Evolutionary conservation across 2,888 invertebrate genomes (phyloP), one percentile per base, ranked within the genome.

Genomic region (Pseudolycoriella hygida): DNA sequence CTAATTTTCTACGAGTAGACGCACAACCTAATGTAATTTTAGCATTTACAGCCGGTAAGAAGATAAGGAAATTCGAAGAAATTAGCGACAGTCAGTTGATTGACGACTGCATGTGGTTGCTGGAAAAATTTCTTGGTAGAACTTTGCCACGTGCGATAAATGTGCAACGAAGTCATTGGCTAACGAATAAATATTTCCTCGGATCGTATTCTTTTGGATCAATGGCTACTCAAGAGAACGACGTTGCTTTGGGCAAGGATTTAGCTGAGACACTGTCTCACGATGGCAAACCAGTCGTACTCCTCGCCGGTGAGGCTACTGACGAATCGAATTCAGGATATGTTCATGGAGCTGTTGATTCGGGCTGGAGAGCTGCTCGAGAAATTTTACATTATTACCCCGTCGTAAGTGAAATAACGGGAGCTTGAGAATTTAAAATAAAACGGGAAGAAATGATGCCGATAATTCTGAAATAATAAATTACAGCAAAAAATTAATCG

Each of bases 331-430:
- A 68, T 54, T 80, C 73, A 56, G 72, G 73, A 1, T 74, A 78
- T 0, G 80, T 77, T 1, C 81, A 84, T 54, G 83, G 83, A 0
- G 84, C 84, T 0, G 60, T 80, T 1, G 80, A 80, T 55, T 70
- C 74, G 12, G 84, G 84, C 0, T 73, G 73, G 57, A 69, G 83
- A 31, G 84, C 83, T 57, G 83, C 83, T 25, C 5, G 8, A 4
- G 25, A 25, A 6, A 25, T 25, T 25, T 25, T 25, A 8, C 5
- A 25, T 25, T 25, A 25, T 8, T 25, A 25, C 25, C n/a, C n/a
- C n/a, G n/a, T n/a, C n/a, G n/a, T n/a, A n/a, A n/a, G n/a, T n/a
- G n/a, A n/a, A n/a, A n/a, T n/a, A n/a, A n/a, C n/a, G n/a, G n/a
- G n/a, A n/a, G n/a, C n/a, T n/a, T n/a, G n/a, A n/a, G n/a, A n/a